Evolutionary conservation across 2,113 vertebrate genomes (phyloP), one percentile per base, ranked within the genome.

Genomic region (Gallinago jamesoni): DNA sequence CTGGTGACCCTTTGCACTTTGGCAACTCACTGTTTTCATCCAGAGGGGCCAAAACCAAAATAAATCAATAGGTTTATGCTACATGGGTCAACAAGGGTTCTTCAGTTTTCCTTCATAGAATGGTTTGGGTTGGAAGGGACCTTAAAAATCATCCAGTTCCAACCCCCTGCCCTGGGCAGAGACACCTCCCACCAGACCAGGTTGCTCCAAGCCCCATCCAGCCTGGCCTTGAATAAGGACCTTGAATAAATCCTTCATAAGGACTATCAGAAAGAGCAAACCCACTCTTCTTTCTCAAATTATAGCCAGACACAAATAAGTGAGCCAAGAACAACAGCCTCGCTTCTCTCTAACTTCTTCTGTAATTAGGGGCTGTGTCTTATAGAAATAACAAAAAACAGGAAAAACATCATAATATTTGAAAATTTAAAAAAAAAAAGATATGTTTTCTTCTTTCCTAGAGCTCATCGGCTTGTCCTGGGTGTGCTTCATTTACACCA

Each of bases 401-500:
- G 21, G 30, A 69, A 63, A 72, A 70, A 27, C 45, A 27, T 16
- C 9, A 10, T 1, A 16, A 7, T 76, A 63, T 84, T 75, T 78
- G 50, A 82, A 95, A 89, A 96, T n/a, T n/a, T 47, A 0, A 20
- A 21, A 21, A 20, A 47, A 47, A 41, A 66, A 57, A 72, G 0
- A 9, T 2, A 6, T 89, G 39, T 77, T 80, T 92, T 90, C 59
- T 96, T 89, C 56, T 56, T 73, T 96, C 95, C 15, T 84, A 99
- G 99, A 99, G 93, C 97, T 96, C 81, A 98, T 99, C 84, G 99
- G 99, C 30, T 97, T 99, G 86, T 97, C 98, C 3, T 99, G 98
- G 95, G 98, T 99, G 68, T 99, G 99, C 97, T 99, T 99, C 97
- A 97, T 98, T 72, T 99, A 99, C 50, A 96, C 99, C 33, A 96